Conservation (phyloP, 2,888 invertebrate genomes). For the Synanthedon andrenaeformis region DNA sequence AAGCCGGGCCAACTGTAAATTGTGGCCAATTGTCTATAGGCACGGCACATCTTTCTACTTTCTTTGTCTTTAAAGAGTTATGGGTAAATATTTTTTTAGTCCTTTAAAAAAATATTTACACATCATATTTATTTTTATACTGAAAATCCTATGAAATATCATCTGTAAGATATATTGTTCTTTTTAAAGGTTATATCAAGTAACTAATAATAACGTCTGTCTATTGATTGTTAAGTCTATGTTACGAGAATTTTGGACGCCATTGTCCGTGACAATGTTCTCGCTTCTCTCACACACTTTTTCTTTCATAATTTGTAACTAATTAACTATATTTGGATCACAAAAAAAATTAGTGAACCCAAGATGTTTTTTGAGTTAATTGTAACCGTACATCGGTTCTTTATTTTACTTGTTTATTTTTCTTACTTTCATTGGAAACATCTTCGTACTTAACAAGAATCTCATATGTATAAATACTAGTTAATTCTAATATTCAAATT, state of each 20-base stretch:
- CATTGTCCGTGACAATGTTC: conserved; percentile 9
- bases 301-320: conserved; percentile 51
- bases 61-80: too few species aligned
- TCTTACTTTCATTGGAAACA: not conserved
- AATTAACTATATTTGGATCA: conserved; percentile 23
- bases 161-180: too few species aligned
- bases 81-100: too few species aligned
- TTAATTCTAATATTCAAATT: not conserved
- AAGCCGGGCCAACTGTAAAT: too few species aligned
- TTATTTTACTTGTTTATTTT: not conserved
- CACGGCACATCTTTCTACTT: too few species aligned
- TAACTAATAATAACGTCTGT: not conserved
- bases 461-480: not conserved
- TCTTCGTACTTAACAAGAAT: too few species aligned
- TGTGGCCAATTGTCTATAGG: too few species aligned
- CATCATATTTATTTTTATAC: too few species aligned
- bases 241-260: conserved; percentile 6
- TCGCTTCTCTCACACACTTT: conserved; percentile 14
- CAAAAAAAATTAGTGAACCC: too few species aligned
- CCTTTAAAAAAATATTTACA: too few species aligned
- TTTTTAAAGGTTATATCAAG: too few species aligned
- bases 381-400: not conserved
- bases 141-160: too few species aligned
- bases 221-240: not conserved
- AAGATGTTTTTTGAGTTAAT: not conserved